Conservation (phyloP, 2,113 vertebrate genomes). For the Eudorcas thomsonii region DNA sequence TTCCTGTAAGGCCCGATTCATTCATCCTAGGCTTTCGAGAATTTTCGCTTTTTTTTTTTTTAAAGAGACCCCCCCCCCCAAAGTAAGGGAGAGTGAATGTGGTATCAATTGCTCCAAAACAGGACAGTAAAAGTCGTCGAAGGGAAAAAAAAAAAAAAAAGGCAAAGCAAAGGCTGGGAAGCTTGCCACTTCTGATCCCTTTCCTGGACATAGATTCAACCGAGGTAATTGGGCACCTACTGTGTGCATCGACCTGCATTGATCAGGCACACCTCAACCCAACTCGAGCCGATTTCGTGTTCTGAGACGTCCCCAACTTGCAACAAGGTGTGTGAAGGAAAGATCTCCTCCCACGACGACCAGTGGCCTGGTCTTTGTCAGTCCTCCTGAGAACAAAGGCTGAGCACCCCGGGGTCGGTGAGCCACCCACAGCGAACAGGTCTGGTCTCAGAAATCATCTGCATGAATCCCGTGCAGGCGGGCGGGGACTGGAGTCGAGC, state of each 20-base stretch:
- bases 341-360: fast-evolving
- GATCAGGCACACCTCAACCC: background rate
- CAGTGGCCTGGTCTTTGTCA: background rate
- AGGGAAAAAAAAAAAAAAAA: background rate
- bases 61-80: background rate
- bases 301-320: background rate
- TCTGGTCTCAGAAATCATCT: background rate
- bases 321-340: background rate
- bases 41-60: background rate
- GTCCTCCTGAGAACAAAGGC: constrained; percentile 67
- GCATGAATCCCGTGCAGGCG: fast-evolving
- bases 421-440: fast-evolving
- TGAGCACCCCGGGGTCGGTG: background rate
- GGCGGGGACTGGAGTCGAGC: background rate
- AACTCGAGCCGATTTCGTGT: background rate
- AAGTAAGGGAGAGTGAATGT: background rate
- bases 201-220: background rate
- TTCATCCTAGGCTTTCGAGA: background rate
- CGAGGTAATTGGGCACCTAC: background rate
- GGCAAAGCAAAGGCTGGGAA: background rate
- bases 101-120: background rate
- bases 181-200: background rate
- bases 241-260: background rate
- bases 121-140: background rate
- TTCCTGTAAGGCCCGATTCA: background rate